These are phyloP conservation scores for Adoxophyes honmai DNA, from an alignment of 1,140 invertebrate genomes.

Conservation along the genomic window DNA sequence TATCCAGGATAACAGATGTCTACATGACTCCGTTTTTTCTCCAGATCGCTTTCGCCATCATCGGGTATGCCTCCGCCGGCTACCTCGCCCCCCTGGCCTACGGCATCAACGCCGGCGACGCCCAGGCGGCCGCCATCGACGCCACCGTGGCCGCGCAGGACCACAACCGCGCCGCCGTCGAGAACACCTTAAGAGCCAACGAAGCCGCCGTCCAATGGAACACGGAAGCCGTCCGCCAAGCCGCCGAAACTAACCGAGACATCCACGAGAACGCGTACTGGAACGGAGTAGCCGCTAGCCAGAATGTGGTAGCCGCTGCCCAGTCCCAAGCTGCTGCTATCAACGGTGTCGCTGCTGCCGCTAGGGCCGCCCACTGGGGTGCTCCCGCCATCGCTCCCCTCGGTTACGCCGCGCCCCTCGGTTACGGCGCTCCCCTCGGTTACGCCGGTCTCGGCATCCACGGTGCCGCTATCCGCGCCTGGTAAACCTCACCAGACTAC, in stretches of 20 bases:
- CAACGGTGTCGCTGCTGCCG: slow-evolving; percentile 64
- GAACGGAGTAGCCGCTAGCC: slow-evolving; percentile 69
- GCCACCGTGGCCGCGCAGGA: slow-evolving; percentile 56
- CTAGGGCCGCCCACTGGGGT: slow-evolving; percentile 39
- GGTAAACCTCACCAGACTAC: slow-evolving; percentile 68
- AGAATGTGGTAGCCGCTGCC: slow-evolving; percentile 74
- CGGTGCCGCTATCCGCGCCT: slow-evolving; percentile 47
- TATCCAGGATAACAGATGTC: no score
- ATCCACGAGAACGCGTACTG: slow-evolving; percentile 67
- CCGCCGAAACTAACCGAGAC: slow-evolving; percentile 55
- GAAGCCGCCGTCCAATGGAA: slow-evolving; percentile 51
- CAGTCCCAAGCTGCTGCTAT: slow-evolving; percentile 79
- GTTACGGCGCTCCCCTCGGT: slow-evolving; percentile 32
- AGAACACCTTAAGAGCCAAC: slow-evolving; percentile 53
- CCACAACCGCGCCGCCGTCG: slow-evolving; percentile 49
- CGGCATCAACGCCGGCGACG: slow-evolving; percentile 54
- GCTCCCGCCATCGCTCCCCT: slow-evolving; percentile 45
- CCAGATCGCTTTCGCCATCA: slow-evolving; percentile 64
- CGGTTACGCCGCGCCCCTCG: slow-evolving; percentile 19
- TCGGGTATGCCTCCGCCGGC: slow-evolving; percentile 66
- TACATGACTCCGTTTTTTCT: background rate
- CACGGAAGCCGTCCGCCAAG: slow-evolving; percentile 40
- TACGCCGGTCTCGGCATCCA: slow-evolving; percentile 36
- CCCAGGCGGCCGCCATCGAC: slow-evolving; percentile 58
- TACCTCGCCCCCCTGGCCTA: slow-evolving; percentile 45